Base-by-base conservation (phyloP, 2,888 invertebrate species). In the Sphaerophoria taeniata region DNA sequence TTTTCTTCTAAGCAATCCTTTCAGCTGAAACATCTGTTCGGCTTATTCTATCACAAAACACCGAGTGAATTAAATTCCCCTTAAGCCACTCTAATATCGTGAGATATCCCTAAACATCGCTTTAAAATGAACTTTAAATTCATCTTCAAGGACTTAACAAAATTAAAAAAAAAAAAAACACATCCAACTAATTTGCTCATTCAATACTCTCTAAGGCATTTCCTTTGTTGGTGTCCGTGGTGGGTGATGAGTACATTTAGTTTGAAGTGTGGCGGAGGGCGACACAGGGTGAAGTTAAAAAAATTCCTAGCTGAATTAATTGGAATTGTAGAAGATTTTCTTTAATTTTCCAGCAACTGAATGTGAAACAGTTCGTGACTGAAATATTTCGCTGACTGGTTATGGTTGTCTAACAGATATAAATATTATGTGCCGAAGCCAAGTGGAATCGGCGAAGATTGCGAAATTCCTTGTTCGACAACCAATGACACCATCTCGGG, bases 291-390 rank as follows among this genome's bases (percentile, higher is more conserved):
- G 24, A 24, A 24, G 24, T 24, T 24, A 2, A 47, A 53, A 47
- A 72, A 76, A 31, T 39, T 73, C 49, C 63, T 78, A 34, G 56
- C 73, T 74, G 72, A 77, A 77, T 73, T 77, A 83, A 73, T 78
- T 83, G 82, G 63, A 39, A 73, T 69, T 74, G 78, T 63, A 73
- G 82, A 63, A n/a, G n/a, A n/a, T 63, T 74, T 78, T 65, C 72
- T 70, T 78, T 77, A 63, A 67, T 51, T 65, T 78, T 74, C 61
- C 69, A 70, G 70, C 63, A 61, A 73, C 45, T 73, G 69, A 73
- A 69, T 69, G 77, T 73, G 78, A 73, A 78, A 63, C 56, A 74
- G 78, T 78, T 78, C 82, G 82, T 83, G 82, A 83, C 82, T 83
- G 56, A 70, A 78, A 83, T 83, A 65, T 69, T 9, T 49, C 34